phyloP scores from a whole-genome alignment of 1,140 invertebrate genomes.

The Varroa destructor region DNA sequence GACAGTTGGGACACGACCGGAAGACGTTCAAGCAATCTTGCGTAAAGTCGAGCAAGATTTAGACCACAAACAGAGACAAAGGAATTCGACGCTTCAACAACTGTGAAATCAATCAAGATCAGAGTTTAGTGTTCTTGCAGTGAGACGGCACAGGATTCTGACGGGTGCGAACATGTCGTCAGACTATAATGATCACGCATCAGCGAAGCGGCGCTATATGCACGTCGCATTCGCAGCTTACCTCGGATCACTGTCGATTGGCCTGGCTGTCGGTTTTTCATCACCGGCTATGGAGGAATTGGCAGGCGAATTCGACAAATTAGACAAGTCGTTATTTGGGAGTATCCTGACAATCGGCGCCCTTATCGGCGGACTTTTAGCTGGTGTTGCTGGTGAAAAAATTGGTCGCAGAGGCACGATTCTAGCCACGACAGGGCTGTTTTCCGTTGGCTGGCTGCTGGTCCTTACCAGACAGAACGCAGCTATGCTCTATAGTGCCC shows the following conservation, averaged over 20 bases:
- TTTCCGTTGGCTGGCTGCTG: conserved; percentile 18
- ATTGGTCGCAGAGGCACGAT: conserved; percentile 31
- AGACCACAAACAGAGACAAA: too few species aligned
- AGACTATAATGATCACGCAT: not conserved
- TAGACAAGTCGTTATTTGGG: conserved; percentile 27
- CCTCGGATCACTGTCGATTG: conserved; percentile 3
- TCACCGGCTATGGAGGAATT: not conserved
- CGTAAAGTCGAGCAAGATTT: too few species aligned
- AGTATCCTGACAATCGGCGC: conserved; percentile 32
- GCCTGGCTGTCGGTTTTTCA: not conserved
- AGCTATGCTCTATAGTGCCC: conserved; percentile 20
- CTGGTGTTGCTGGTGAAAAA: conserved; percentile 32
- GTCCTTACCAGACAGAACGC: conserved; percentile 5
- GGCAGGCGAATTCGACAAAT: not conserved
- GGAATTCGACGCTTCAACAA: too few species aligned
- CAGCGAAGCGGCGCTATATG: not conserved
- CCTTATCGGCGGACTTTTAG: conserved; percentile 33
- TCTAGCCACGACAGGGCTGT: not conserved
- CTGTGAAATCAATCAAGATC: too few species aligned
- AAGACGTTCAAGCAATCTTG: too few species aligned
- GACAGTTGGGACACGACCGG: too few species aligned
- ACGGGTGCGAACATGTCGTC: not conserved
- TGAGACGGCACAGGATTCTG: too few species aligned
- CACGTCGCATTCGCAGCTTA: not conserved
- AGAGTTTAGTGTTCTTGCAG: too few species aligned